Percentiles rank a stretch among this genome's conserved stretches.
Evolutionary conservation across 2,113 vertebrate species (phyloP).

Genomic region (Salvelinus sp.): DNA sequence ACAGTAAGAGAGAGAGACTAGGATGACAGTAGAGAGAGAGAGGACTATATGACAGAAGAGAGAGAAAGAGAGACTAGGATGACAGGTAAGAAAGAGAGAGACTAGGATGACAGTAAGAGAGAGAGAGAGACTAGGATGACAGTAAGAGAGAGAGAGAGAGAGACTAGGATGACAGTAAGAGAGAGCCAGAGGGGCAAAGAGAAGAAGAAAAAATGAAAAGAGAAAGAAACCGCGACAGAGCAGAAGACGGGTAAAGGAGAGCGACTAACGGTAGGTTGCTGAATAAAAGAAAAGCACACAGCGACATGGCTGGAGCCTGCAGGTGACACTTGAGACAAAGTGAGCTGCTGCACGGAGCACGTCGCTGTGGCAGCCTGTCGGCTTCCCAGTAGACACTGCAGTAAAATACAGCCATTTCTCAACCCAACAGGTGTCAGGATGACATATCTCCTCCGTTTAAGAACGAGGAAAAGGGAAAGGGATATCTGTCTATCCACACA

Average conservation of each 20-base stretch:
- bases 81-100: neutral
- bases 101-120: neutral
- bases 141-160: too few species aligned
- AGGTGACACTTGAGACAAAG: constrained; percentile 33
- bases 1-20: constrained; percentile 16
- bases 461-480: neutral
- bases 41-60: too few species aligned
- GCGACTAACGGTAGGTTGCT: neutral
- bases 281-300: constrained; percentile 16
- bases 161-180: too few species aligned
- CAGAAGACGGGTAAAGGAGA: too few species aligned
- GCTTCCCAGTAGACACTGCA: constrained; percentile 24
- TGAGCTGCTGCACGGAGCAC: neutral
- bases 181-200: too few species aligned
- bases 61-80: too few species aligned
- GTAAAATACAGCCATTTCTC: constrained; percentile 20
- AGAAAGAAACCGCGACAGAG: too few species aligned
- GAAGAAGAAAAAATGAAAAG: too few species aligned
- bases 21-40: neutral
- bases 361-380: neutral
- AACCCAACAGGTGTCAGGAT: constrained; percentile 26
- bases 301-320: neutral
- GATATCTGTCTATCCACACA: constrained; percentile 3
- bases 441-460: constrained; percentile 20
- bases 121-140: too few species aligned